Evolutionary conservation across 2,113 vertebrate genomes (phyloP), one percentile per base, ranked within the genome.

Genomic region (Nibea coibor): DNA sequence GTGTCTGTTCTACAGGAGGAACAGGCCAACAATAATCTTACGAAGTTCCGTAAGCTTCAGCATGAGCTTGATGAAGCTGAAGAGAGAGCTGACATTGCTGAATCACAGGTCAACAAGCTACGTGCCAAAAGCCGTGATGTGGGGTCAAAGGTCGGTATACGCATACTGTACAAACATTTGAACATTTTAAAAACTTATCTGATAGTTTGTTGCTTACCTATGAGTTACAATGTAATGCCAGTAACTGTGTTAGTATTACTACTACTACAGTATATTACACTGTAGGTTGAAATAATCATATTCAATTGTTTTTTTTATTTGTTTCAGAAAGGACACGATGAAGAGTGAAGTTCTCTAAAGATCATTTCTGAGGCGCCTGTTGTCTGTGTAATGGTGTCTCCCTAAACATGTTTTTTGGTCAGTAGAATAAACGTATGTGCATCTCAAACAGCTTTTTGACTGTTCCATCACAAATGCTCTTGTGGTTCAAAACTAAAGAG

Each of bases 31-130:
- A 64, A 8, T 15, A 85, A 94, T 62, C 90, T 95, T 1, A 80
- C 84, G 31, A 95, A 95, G 86, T 92, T 92, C 83, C 89, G 91
- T 1, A 93, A 94, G 75, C 24, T 92, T 16, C 93, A 92, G 63
- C 90, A 94, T 66, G 93, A 93, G 78, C 91, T 94, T 3, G 92
- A 95, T 74, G 93, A 94, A 61, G 93, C 93, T 53, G 92, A 95
- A 59, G 94, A 95, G 0, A 17, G 93, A 87, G 94, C 94, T 22
- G 93, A 95, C 66, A 94, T 93, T 0, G 93, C 94, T 0, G 94
- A 95, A 78, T 91, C 91, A 14, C 94, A 95, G 83, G 94, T 95
- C 91, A 94, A 94, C 90, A 95, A 95, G 67, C 66, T 95, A 10
- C 92, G 94, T 12, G 89, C 85, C 71, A 95, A 94, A 85, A 94